Percentiles rank a stretch among this genome's conserved stretches.
Evolutionary conservation across 2,888 invertebrate species (phyloP).

Genomic region (Serripes groenlandicus): DNA sequence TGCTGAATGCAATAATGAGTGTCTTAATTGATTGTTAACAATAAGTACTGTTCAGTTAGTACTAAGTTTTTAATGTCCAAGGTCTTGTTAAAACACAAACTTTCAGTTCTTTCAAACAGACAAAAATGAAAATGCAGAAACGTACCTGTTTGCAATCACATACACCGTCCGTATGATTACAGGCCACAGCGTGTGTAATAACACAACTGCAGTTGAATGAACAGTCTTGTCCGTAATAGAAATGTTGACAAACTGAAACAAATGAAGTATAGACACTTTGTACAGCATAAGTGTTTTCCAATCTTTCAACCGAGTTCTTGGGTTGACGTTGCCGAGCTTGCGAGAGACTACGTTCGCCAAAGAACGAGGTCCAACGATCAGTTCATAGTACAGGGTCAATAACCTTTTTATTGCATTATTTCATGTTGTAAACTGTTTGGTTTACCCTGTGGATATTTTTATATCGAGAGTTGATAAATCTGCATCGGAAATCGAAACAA

Average conservation of each 20-base stretch:
- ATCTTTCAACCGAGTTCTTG: background rate
- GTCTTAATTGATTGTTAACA: background rate
- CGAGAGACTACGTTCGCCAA: too few relatives aligned
- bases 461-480: too few relatives aligned
- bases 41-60: background rate
- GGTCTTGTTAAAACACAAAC: background rate
- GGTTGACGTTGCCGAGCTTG: too few relatives aligned
- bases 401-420: too few relatives aligned
- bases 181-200: background rate
- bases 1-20: background rate
- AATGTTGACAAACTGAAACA: slow-evolving; percentile 5
- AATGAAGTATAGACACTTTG: background rate
- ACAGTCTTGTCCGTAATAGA: background rate
- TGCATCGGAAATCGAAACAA: too few relatives aligned
- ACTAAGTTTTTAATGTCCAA: too few relatives aligned
- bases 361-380: too few relatives aligned
- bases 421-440: too few relatives aligned
- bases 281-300: background rate
- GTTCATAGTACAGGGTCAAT: too few relatives aligned
- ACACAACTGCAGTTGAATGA: background rate
- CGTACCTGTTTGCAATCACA: background rate
- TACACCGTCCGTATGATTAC: background rate
- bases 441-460: too few relatives aligned
- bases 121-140: background rate
- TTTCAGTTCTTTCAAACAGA: background rate